Evolutionary conservation across 2,888 invertebrate genomes (phyloP).

Genomic region (Listrodromus nycthemerus): DNA sequence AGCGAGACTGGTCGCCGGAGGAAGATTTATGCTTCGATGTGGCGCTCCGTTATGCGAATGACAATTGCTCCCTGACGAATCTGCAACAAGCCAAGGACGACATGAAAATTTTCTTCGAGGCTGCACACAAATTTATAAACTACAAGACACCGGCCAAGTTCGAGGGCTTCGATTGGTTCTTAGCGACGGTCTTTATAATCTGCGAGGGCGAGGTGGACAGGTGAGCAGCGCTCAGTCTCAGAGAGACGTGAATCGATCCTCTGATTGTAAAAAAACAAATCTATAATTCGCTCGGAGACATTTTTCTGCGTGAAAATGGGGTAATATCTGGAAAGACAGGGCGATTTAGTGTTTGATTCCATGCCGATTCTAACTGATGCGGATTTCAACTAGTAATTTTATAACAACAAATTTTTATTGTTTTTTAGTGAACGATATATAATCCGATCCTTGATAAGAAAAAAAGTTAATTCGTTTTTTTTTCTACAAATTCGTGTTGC

Average conservation of each 20-base stretch:
- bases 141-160: constrained; percentile 75
- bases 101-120: constrained; percentile 78
- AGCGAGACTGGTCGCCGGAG: constrained; percentile 77
- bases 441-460: no score
- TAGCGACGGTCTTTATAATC: constrained; percentile 80
- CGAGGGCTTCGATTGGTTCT: constrained; percentile 82
- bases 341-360: constrained; percentile 49
- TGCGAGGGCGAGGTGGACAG: constrained; percentile 78
- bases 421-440: no score
- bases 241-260: constrained; percentile 79
- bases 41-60: constrained; percentile 76
- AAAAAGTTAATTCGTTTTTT: no score
- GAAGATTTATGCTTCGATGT: constrained; percentile 79
- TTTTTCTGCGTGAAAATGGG: no score
- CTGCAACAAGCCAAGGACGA: constrained; percentile 69
- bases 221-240: constrained; percentile 78
- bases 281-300: no score
- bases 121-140: constrained; percentile 77
- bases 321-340: not conserved
- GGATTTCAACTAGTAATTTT: no score
- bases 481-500: no score
- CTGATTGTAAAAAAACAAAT: constrained; percentile 25
- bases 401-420: no score
- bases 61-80: constrained; percentile 73
- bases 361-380: constrained; percentile 80